Percentiles rank a stretch among this genome's conserved stretches.
phyloP scores from a whole-genome alignment of 1,140 invertebrate genomes.

The Heliconius hewitsoni region DNA sequence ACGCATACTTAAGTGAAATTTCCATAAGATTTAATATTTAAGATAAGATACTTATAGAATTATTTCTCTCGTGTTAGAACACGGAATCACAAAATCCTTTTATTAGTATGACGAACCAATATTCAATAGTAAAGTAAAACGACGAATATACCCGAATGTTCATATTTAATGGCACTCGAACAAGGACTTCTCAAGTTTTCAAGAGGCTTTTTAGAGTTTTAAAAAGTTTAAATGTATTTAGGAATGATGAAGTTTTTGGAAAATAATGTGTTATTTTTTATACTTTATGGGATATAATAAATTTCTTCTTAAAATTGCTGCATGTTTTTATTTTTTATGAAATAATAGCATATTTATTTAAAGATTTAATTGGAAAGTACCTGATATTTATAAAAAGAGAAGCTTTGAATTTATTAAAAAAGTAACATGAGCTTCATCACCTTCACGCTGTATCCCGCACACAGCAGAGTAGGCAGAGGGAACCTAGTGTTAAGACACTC shows the following conservation, averaged over 20 bases:
- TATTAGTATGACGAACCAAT: not conserved
- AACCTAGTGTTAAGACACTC: too few species aligned
- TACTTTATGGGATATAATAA: not conserved
- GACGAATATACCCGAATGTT: conserved; percentile 26
- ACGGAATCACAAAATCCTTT: not conserved
- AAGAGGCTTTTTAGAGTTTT: conserved; percentile 19
- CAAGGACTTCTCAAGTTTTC: conserved; percentile 24
- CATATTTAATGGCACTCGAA: conserved; percentile 25
- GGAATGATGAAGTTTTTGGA: not conserved
- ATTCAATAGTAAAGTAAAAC: conserved; percentile 7
- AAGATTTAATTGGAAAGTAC: too few species aligned
- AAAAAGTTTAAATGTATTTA: conserved; percentile 22
- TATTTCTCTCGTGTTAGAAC: not conserved
- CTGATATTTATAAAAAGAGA: too few species aligned
- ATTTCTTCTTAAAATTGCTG: not conserved
- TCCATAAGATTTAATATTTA: not conserved
- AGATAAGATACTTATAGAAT: not conserved
- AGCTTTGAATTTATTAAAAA: too few species aligned
- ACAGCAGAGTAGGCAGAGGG: too few species aligned
- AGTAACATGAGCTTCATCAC: too few species aligned
- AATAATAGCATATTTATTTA: not conserved
- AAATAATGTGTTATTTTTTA: conserved; percentile 12
- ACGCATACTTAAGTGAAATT: conserved; percentile 26
- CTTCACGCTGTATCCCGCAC: too few species aligned
- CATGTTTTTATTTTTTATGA: not conserved